Evolutionary conservation across 2,797 vertebrate genomes (phyloP).

Genomic region (Helarctos malayanus): DNA sequence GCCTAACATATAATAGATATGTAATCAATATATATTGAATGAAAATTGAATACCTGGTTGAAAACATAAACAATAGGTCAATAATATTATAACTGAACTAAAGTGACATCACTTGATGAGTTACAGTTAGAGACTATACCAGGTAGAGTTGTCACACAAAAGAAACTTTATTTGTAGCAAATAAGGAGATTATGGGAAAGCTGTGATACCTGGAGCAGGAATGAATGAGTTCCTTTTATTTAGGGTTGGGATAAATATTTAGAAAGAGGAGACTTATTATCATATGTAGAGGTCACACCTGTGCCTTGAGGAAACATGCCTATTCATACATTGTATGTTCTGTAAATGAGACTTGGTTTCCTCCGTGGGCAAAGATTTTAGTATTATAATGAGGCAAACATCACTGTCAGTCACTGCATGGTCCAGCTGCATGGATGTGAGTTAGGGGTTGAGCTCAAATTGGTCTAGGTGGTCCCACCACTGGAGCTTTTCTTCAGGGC

Average conservation of each 20-base stretch:
- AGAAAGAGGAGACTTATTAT: not conserved
- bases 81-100: not conserved
- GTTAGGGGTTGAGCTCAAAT: not conserved
- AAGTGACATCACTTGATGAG: not conserved
- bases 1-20: not conserved
- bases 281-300: not conserved
- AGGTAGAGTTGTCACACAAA: not conserved
- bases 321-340: not conserved
- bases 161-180: not conserved
- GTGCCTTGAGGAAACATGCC: not conserved
- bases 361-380: not conserved
- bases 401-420: not conserved
- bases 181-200: not conserved
- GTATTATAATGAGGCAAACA: not conserved
- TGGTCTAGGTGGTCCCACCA: not conserved
- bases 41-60: not conserved
- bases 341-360: not conserved
- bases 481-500: not conserved
- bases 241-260: not conserved
- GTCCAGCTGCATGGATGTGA: not conserved
- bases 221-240: not conserved
- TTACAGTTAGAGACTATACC: not conserved
- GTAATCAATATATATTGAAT: not conserved
- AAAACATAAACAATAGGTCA: not conserved
- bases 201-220: not conserved